Conservation (phyloP, 2,797 vertebrate species). For the Steatocranus sp. region DNA sequence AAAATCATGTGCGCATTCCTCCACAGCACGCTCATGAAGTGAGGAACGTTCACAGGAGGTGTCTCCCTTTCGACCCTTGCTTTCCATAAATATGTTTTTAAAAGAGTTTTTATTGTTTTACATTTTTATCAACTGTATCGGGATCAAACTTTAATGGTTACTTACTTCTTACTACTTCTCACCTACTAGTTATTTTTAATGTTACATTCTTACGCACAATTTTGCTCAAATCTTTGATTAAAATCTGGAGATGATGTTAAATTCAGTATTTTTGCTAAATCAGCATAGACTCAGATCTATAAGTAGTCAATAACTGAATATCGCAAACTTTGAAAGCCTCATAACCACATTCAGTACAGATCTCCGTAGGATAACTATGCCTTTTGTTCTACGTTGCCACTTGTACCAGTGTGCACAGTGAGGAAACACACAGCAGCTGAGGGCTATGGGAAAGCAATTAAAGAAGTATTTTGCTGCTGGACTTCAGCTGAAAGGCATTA, state of each 20-base stretch:
- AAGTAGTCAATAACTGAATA: neutral
- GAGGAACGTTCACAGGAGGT: neutral
- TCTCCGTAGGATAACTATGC: neutral
- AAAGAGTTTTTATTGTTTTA: neutral
- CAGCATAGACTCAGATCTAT: neutral
- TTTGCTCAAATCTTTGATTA: neutral
- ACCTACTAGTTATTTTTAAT: neutral
- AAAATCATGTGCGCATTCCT: constrained; percentile 33
- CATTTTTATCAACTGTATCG: neutral
- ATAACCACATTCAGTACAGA: neutral
- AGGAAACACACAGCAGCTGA: constrained; percentile 19
- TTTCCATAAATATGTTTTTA: neutral
- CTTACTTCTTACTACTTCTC: neutral
- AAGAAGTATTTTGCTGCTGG: constrained; percentile 40
- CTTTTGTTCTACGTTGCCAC: constrained; percentile 1
- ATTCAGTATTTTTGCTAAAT: neutral
- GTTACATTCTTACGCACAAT: neutral
- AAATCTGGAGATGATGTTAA: neutral
- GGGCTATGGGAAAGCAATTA: constrained; percentile 57
- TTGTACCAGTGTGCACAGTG: constrained; percentile 1
- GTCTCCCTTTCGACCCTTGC: neutral
- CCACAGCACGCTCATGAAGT: neutral
- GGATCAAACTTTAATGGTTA: neutral
- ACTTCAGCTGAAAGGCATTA: constrained; percentile 39
- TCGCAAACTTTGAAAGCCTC: neutral